Base-by-base conservation (phyloP, 2,113 vertebrate genomes). In the Pygoscelis adeliae region DNA sequence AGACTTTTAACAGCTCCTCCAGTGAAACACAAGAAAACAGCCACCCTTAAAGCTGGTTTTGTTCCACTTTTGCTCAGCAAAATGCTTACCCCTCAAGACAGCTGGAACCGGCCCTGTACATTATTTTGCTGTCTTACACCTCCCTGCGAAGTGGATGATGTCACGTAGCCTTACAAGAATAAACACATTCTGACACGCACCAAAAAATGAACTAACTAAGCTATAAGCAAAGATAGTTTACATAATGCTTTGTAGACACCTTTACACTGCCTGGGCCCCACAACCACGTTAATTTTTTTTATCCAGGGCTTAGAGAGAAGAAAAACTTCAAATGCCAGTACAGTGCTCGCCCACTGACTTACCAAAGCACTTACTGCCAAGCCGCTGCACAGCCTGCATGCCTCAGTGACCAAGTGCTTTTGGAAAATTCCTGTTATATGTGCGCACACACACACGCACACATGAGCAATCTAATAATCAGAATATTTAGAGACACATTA, bases 1-100 rank as follows among this genome's bases (percentile, higher is more conserved):
- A 93, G 61, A 93, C 47, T 96, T 96, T 40, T 56, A 96, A 74
- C 44, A 74, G 61, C 65, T 94, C 61, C 61, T 93, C 61, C 81
- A 89, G 58, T 34, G 62, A 93, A 94, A 93, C 61, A 93, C 59
- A 88, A 53, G 91, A 62, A 3, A 5, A 2, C 65, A 95, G n/a
- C n/a, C 32, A 27, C 63, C 73, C 62, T 74, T 87, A 90, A 84
- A 94, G 89, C 49, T 83, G 83, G 40, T 82, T 95, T 95, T 93
- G 62, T 80, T 96, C 80, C 46, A 71, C 65, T 95, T 93, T 53
- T 1, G 20, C 78, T 93, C 63, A 90, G 67, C 76, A 81, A 91
- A 91, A 95, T 4, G 29, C 58, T 78, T 36, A 79, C 55, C 66
- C 67, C 82, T 87, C 38, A 18, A 18, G 44, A 91, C 67, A 53